phyloP scores from a whole-genome alignment of 2,113 vertebrate species.

The Mormoops blainvillei region DNA sequence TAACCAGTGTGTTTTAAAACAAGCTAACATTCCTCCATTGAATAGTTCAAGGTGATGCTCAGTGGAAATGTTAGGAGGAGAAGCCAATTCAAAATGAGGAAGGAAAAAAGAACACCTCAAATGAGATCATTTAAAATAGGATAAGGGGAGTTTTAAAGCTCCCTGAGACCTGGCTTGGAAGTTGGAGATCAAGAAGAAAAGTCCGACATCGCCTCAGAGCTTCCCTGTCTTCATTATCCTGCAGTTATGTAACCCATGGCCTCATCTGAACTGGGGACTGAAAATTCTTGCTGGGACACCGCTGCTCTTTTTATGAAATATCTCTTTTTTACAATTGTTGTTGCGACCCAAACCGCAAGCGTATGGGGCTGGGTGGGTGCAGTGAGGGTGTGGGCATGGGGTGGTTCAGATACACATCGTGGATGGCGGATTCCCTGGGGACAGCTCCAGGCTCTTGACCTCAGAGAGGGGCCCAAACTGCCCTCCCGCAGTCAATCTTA shows the following conservation, averaged over 20 bases:
- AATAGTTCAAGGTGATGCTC: background rate
- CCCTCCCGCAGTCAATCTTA: background rate
- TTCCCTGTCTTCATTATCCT: background rate
- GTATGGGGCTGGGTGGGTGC: too few relatives aligned
- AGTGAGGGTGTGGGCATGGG: background rate
- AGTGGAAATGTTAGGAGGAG: background rate
- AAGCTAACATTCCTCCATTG: background rate
- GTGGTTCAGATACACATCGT: background rate
- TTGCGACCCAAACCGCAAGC: background rate
- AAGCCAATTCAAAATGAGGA: background rate
- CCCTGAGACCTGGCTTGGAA: constrained; percentile 18
- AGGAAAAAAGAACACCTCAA: background rate
- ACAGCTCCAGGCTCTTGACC: background rate
- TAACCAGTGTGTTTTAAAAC: background rate
- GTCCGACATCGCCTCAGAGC: background rate
- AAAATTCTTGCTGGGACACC: background rate
- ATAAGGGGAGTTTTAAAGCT: constrained; percentile 20
- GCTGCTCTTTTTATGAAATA: background rate
- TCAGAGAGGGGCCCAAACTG: background rate
- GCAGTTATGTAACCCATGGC: background rate
- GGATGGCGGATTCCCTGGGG: background rate
- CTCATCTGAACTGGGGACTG: background rate
- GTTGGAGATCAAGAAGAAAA: constrained; percentile 47
- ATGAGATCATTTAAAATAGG: constrained; percentile 43
- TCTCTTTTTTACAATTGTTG: background rate